These are phyloP conservation scores for Cheirogaleus major DNA, from an alignment of 2,797 vertebrate genomes.

Conservation along the genomic window DNA sequence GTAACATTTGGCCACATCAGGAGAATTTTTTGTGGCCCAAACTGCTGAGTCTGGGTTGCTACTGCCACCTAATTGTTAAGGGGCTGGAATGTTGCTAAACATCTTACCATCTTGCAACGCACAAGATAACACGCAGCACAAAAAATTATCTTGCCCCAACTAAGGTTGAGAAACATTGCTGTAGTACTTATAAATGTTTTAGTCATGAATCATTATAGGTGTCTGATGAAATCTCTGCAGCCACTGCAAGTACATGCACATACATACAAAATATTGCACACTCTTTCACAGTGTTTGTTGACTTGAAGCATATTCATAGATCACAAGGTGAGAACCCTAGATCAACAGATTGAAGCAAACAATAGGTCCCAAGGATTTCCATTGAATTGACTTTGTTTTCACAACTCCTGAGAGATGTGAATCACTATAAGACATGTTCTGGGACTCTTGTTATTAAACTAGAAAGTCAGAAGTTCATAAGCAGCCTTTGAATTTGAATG, in stretches of 20 bases:
- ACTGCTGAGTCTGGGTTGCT: neutral
- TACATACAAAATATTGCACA: neutral
- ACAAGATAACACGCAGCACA: neutral
- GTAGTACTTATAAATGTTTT: neutral
- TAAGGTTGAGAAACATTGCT: neutral
- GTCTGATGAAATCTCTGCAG: neutral
- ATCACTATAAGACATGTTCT: neutral
- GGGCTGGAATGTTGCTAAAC: neutral
- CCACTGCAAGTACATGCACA: neutral
- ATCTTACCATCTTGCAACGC: neutral
- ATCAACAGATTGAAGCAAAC: neutral
- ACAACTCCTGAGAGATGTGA: neutral
- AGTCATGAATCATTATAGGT: neutral
- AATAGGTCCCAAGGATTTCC: neutral
- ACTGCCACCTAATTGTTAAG: neutral
- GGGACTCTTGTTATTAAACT: slow-evolving; percentile 21
- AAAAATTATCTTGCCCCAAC: neutral
- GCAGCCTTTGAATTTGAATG: neutral
- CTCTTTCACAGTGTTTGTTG: neutral
- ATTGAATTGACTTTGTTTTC: neutral
- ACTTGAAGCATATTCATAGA: neutral
- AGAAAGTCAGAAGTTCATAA: slow-evolving; percentile 44
- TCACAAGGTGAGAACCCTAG: neutral
- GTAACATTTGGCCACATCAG: neutral
- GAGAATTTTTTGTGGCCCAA: neutral